These are phyloP conservation scores for Cebidichthys violaceus DNA, from an alignment of 2,113 vertebrate genomes.

Conservation along the genomic window DNA sequence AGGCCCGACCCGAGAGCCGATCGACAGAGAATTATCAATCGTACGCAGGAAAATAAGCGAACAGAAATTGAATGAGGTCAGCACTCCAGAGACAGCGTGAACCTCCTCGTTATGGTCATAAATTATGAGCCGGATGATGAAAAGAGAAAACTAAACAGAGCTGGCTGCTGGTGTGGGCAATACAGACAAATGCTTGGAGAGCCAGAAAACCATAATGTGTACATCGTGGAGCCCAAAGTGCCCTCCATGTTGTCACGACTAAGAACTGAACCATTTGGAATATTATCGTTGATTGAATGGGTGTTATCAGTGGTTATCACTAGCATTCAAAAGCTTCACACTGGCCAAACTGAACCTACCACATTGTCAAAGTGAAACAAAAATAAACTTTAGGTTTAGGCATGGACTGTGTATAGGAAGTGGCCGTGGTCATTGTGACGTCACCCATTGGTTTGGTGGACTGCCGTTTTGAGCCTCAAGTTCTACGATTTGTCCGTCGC, in stretches of 20 bases:
- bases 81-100: slow-evolving; percentile 39
- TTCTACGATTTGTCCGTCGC: background rate
- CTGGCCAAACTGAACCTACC: too few species aligned
- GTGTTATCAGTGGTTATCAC: background rate
- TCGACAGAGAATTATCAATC: slow-evolving; percentile 51
- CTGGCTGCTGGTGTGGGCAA: background rate
- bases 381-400: background rate
- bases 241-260: background rate
- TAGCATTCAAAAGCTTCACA: background rate
- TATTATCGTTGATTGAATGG: too few species aligned
- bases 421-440: too few species aligned
- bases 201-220: background rate
- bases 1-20: slow-evolving; percentile 13
- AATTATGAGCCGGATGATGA: slow-evolving; percentile 29
- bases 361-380: too few species aligned
- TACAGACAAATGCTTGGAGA: background rate
- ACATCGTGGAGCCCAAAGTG: background rate
- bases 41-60: slow-evolving; percentile 10
- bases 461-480: background rate
- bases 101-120: slow-evolving; percentile 38
- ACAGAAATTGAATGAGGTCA: slow-evolving; percentile 62
- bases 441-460: too few species aligned
- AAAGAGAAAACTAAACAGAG: background rate
- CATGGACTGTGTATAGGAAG: too few species aligned
- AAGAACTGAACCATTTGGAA: background rate